These are phyloP conservation scores for Philypnodon macrostomus DNA, from an alignment of 2,797 vertebrate species.

Conservation along the genomic window DNA sequence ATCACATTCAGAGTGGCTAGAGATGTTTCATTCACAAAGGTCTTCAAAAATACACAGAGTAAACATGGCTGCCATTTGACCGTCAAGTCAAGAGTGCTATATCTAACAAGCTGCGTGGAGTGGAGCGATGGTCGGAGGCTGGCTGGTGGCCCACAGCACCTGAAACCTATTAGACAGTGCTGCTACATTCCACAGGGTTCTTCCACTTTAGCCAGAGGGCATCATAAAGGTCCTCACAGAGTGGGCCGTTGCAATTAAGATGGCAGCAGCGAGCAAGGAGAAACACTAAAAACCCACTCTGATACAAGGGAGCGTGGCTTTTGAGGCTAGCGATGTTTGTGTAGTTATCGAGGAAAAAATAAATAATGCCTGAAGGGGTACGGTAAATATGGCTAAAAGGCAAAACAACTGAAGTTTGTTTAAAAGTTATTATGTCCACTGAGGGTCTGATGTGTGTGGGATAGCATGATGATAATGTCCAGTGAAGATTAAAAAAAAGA, in stretches of 20 bases:
- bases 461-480: too few relatives aligned
- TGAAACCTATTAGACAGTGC: slow-evolving; percentile 82
- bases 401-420: too few relatives aligned
- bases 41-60: neutral
- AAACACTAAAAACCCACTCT: slow-evolving; percentile 56
- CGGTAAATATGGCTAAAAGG: too few relatives aligned
- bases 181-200: slow-evolving; percentile 83
- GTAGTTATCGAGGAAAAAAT: too few relatives aligned
- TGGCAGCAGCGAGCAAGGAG: slow-evolving; percentile 60
- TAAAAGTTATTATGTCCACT: too few relatives aligned
- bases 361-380: too few relatives aligned
- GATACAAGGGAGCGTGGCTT: slow-evolving; percentile 20
- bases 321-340: slow-evolving; percentile 7
- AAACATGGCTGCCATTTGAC: slow-evolving; percentile 60
- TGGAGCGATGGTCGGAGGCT: slow-evolving; percentile 58
- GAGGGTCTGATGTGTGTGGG: too few relatives aligned
- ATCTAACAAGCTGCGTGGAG: slow-evolving; percentile 59
- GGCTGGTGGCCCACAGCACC: slow-evolving; percentile 77
- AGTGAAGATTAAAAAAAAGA: too few relatives aligned
- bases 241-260: slow-evolving; percentile 52
- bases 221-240: slow-evolving; percentile 77
- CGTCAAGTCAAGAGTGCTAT: slow-evolving; percentile 55
- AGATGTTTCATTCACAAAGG: too few relatives aligned
- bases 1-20: too few relatives aligned
- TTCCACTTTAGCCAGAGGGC: slow-evolving; percentile 77